A percentile compares a stretch with the other conserved stretches of the same genome.
phyloP scores from a whole-genome alignment of 1,140 invertebrate genomes.

The Tribolium madens region DNA sequence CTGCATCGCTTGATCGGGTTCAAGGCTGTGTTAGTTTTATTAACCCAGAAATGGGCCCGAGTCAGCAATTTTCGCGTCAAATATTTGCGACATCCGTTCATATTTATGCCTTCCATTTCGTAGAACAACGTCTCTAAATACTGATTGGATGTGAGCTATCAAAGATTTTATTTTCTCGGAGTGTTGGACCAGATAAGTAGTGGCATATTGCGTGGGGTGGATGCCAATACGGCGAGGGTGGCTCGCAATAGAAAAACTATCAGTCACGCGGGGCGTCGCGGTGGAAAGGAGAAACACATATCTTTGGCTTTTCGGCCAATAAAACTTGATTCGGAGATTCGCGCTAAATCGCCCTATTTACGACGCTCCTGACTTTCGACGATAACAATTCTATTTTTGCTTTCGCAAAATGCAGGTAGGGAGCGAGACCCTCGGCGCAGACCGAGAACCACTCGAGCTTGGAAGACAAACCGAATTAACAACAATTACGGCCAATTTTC shows the following conservation, averaged over 20 bases:
- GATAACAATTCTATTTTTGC: conserved; percentile 62
- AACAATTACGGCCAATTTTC: background rate
- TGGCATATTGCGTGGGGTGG: conserved; percentile 45
- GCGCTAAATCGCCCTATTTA: conserved; percentile 61
- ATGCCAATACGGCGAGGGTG: conserved; percentile 22
- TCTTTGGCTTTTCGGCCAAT: conserved; percentile 64
- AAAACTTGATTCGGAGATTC: conserved; percentile 64
- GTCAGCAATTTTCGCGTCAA: conserved; percentile 43
- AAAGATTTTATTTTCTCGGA: conserved; percentile 60
- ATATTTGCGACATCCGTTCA: conserved; percentile 56
- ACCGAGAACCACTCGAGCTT: background rate
- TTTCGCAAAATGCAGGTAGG: conserved; percentile 52
- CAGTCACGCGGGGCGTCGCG: conserved; percentile 47
- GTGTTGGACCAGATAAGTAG: conserved; percentile 52
- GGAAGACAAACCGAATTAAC: background rate
- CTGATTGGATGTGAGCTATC: conserved; percentile 61
- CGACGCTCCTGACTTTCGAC: conserved; percentile 55
- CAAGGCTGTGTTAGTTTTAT: conserved; percentile 9
- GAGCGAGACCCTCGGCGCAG: too few relatives aligned
- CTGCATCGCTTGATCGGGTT: background rate
- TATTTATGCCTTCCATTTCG: conserved; percentile 47
- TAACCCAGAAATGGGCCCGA: conserved; percentile 26
- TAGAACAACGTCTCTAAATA: conserved; percentile 59
- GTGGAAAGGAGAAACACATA: conserved; percentile 59
- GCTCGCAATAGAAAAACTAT: conserved; percentile 58